Evolutionary conservation across 2,797 vertebrate genomes (phyloP).

Genomic region (Hemibagrus guttatus): DNA sequence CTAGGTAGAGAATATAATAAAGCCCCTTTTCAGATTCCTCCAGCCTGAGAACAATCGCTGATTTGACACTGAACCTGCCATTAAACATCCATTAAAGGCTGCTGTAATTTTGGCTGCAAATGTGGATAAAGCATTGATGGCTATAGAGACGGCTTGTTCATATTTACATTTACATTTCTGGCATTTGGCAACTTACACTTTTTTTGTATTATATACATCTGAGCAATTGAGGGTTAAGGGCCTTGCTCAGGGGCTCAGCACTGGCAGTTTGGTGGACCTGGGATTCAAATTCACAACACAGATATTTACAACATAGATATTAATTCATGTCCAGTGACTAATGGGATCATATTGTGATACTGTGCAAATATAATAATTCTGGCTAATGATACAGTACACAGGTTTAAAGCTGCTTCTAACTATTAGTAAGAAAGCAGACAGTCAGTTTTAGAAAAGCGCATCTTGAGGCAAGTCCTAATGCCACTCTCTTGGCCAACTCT

Average conservation of each 20-base stretch:
- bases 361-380: neutral
- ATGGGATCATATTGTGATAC: neutral
- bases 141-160: neutral
- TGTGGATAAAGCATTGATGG: neutral
- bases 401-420: neutral
- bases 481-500: too few relatives aligned
- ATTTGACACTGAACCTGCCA: neutral
- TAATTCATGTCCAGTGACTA: neutral
- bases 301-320: neutral
- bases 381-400: neutral
- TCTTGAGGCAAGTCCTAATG: neutral
- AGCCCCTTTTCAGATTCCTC: neutral
- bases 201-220: too few relatives aligned
- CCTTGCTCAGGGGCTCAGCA: too few relatives aligned
- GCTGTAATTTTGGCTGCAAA: neutral
- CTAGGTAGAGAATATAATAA: neutral
- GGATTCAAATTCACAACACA: too few relatives aligned
- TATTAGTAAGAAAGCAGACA: neutral
- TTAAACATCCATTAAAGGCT: neutral
- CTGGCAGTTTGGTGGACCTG: too few relatives aligned
- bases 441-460: neutral
- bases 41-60: neutral
- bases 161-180: too few relatives aligned
- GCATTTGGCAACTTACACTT: too few relatives aligned
- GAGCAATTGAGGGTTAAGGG: too few relatives aligned